A percentile compares a stretch with the other conserved stretches of the same genome.
phyloP scores from a whole-genome alignment of 2,797 vertebrate species.

The Erethizon dorsatum region DNA sequence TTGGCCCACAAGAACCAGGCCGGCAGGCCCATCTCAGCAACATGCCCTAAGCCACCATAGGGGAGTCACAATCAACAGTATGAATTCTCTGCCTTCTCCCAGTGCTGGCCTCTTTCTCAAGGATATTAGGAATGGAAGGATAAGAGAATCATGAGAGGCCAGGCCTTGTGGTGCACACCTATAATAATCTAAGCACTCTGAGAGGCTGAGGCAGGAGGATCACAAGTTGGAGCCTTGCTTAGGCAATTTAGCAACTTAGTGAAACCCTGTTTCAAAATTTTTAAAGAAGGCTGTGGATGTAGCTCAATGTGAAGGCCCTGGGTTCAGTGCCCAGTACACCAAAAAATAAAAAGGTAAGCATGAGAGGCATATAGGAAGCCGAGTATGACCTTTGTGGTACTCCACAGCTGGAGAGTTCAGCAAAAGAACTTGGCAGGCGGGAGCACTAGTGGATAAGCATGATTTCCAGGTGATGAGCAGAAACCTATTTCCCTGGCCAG shows the following conservation, averaged over 20 bases:
- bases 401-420: neutral
- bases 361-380: neutral
- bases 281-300: neutral
- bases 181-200: neutral
- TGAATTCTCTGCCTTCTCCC: conserved; percentile 28
- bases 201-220: neutral
- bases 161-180: neutral
- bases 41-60: neutral
- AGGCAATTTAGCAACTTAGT: neutral
- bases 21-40: neutral
- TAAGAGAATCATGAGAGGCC: neutral
- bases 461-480: neutral
- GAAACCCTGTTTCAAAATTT: neutral
- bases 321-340: neutral
- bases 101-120: neutral
- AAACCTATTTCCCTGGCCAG: neutral
- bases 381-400: neutral
- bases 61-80: neutral
- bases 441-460: neutral
- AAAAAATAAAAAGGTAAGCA: neutral
- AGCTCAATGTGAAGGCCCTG: neutral
- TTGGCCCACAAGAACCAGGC: neutral
- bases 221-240: neutral
- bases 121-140: neutral
- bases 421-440: neutral